Conservation (phyloP, 2,113 vertebrate species). For the Corythaixoides concolor region DNA sequence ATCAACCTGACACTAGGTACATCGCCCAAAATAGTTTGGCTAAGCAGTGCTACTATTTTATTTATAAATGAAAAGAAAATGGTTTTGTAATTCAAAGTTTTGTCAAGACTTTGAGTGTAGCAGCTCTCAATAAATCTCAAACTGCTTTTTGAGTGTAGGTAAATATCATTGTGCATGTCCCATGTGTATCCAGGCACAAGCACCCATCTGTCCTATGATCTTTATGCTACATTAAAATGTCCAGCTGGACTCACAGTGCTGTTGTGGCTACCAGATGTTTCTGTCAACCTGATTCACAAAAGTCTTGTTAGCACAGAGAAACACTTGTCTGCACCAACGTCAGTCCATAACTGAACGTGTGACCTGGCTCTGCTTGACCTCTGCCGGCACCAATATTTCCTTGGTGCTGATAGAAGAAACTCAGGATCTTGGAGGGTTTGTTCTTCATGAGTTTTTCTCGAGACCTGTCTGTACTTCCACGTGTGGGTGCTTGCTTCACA, state of each 20-base stretch:
- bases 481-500: neutral
- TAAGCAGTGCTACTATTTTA: neutral
- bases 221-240: neutral
- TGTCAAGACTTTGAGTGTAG: neutral
- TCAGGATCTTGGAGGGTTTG: fast-evolving
- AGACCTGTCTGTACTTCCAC: neutral
- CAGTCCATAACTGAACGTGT: neutral
- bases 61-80: neutral
- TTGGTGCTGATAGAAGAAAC: neutral
- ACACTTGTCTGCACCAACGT: neutral
- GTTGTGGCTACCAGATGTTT: neutral
- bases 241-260: neutral
- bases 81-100: neutral
- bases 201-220: fast-evolving
- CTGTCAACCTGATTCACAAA: neutral
- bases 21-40: neutral
- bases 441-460: neutral
- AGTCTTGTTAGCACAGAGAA: neutral
- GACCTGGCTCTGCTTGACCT: neutral
- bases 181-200: neutral
- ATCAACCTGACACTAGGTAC: neutral
- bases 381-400: neutral
- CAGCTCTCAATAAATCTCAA: neutral
- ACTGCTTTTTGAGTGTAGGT: neutral
- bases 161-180: neutral